These are phyloP conservation scores for Lepus oiostolus DNA, from an alignment of 2,797 vertebrate genomes.

Conservation along the genomic window DNA sequence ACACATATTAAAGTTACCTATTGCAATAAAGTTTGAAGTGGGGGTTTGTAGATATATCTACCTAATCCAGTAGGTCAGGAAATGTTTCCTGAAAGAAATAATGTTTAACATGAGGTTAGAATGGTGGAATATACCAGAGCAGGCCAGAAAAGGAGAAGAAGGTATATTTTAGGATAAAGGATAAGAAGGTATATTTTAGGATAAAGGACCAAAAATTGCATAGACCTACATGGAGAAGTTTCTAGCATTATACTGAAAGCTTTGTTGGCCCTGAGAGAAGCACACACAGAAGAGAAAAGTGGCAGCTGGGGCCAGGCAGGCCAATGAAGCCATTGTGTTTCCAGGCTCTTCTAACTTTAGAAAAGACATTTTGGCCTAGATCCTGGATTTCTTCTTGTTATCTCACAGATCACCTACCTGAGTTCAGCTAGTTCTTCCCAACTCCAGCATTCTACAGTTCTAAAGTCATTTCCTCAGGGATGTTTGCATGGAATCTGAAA, in stretches of 20 bases:
- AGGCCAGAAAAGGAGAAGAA: not conserved
- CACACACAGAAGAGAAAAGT: not conserved
- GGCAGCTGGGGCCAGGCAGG: accelerated
- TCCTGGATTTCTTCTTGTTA: not conserved
- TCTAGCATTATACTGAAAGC: not conserved
- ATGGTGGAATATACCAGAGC: not conserved
- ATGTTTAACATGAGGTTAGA: not conserved
- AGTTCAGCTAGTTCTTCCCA: not conserved
- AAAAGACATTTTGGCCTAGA: not conserved
- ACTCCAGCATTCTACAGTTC: not conserved
- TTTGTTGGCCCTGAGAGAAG: not conserved
- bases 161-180: not conserved
- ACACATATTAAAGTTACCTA: not conserved
- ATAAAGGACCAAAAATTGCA: not conserved
- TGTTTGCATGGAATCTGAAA: not conserved
- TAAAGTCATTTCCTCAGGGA: not conserved
- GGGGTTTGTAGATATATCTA: not conserved
- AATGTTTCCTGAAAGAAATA: not conserved
- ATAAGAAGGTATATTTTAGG: not conserved
- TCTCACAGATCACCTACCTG: not conserved
- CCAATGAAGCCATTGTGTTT: not conserved
- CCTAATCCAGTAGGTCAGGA: not conserved
- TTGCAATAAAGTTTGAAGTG: not conserved
- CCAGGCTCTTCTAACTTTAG: not conserved
- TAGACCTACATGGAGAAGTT: not conserved